These are phyloP conservation scores for Pedetes capensis DNA, from an alignment of 2,113 vertebrate species.

Conservation along the genomic window DNA sequence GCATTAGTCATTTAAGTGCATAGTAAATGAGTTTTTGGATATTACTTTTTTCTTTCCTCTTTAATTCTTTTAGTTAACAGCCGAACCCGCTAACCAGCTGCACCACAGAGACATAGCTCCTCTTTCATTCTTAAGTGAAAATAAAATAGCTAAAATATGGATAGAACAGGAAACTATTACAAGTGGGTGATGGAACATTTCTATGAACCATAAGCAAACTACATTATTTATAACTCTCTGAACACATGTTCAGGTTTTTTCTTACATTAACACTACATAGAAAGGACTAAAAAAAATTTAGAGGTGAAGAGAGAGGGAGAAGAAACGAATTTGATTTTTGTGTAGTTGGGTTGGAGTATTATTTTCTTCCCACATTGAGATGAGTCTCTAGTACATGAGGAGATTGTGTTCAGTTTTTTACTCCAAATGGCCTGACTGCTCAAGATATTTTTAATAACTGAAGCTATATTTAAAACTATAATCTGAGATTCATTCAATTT, in stretches of 20 bases:
- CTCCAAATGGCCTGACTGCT: not conserved
- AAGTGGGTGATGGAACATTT: not conserved
- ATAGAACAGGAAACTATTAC: not conserved
- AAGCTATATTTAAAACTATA: not conserved
- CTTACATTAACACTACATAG: not conserved
- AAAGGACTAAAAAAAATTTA: not conserved
- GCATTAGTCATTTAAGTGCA: not conserved
- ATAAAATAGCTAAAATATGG: not conserved
- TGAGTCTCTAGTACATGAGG: not conserved
- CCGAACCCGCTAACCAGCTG: too few relatives aligned
- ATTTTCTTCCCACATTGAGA: not conserved
- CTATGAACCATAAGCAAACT: not conserved
- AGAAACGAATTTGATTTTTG: not conserved
- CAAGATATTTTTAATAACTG: not conserved
- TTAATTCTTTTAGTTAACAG: too few relatives aligned
- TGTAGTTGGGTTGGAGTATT: not conserved
- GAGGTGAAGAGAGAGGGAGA: not conserved
- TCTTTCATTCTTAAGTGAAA: constrained; percentile 23
- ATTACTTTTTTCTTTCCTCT: not conserved
- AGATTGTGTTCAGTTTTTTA: not conserved
- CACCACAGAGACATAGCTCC: too few relatives aligned
- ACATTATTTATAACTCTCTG: not conserved
- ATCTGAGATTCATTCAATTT: not conserved
- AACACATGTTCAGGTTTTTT: not conserved
- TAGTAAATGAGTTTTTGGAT: not conserved